Base-by-base conservation (phyloP, 2,113 vertebrate species). In the Pseudopodoces humilis region DNA sequence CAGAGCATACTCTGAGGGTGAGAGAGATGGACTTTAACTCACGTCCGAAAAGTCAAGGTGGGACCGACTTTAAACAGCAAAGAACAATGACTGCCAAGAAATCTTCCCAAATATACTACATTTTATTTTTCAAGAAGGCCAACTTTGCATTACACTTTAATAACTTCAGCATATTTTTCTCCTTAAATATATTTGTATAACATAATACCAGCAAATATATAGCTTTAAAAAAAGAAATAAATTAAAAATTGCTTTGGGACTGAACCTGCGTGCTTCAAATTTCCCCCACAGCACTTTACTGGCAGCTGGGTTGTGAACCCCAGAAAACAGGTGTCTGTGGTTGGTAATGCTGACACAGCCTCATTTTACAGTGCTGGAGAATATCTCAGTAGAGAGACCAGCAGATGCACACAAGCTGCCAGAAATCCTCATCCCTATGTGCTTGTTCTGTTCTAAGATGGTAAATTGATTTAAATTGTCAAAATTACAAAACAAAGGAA, bases 101-200 rank as follows among this genome's bases (percentile, higher is more conserved):
- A 83, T 81, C 53, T 92, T 78, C 76, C 79, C 74, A 89, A 90
- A 92, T 53, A 44, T 35, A 65, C 79, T 90, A 62, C 64, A 62
- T 87, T 85, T 94, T 92, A 76, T 90, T 92, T 95, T 76, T 79
- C 60, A 81, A 74, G 59, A 83, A 83, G 46, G 68, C 52, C 52
- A 81, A 88, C 56, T 86, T 84, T 88, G 69, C 69, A 15, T 75
- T 74, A 83, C 49, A 70, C 25, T 19, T 88, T 19, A 90, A 80
- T 77, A 92, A 93, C 25, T 72, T 71, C 88, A 50, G 46, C 62
- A 28, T 87, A 41, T 59, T 94, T 75, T 91, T 64, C 49, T 91
- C 75, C 62, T 92, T 91, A 95, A 87, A 95, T 80, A 91, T 71
- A 89, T 64, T n/a, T 76, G 56, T 82, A 31, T 23, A 92, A 71